Percentiles rank a stretch among this genome's conserved stretches.
These are phyloP conservation scores for Ectemnius lituratus DNA, from an alignment of 2,888 invertebrate species.

Conservation along the genomic window DNA sequence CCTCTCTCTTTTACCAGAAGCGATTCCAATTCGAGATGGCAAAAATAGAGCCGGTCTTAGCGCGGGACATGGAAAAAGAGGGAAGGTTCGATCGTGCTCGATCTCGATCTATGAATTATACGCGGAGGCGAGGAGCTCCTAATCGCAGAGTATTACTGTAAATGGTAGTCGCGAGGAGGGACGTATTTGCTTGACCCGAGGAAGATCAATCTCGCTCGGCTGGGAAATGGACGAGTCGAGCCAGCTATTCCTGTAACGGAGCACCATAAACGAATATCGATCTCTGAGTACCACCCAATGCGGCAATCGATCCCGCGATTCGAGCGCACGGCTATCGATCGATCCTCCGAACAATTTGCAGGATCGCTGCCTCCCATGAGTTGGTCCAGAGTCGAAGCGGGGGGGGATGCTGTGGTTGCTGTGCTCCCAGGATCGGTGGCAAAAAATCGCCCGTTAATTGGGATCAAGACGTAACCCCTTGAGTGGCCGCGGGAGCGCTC, in stretches of 20 bases:
- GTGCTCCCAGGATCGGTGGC: conserved; percentile 1
- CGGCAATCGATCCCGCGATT: conserved; percentile 32
- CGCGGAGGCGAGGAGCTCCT: conserved; percentile 5
- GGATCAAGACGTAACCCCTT: conserved; percentile 68
- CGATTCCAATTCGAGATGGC: too few relatives aligned
- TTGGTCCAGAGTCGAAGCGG: conserved; percentile 19
- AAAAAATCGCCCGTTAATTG: conserved; percentile 67
- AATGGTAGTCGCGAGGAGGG: conserved; percentile 2
- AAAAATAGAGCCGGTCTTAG: too few relatives aligned
- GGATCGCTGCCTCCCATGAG: conserved; percentile 43
- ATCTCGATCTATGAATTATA: conserved; percentile 13
- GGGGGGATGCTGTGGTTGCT: conserved; percentile 1
- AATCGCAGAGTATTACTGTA: conserved; percentile 19
- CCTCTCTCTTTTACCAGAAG: too few relatives aligned
- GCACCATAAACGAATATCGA: conserved; percentile 45
- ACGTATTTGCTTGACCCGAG: neutral
- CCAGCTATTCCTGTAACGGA: conserved; percentile 25
- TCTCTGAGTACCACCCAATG: conserved; percentile 42
- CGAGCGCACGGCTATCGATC: conserved; percentile 36
- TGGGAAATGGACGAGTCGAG: conserved; percentile 20
- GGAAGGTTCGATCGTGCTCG: too few relatives aligned
- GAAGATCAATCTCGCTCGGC: conserved; percentile 32
- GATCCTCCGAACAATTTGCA: conserved; percentile 55
- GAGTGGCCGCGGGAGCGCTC: conserved; percentile 42
- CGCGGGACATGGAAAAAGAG: too few relatives aligned